These are phyloP conservation scores for Drosophila tsacasi DNA, from an alignment of 1,140 invertebrate species.

Conservation along the genomic window DNA sequence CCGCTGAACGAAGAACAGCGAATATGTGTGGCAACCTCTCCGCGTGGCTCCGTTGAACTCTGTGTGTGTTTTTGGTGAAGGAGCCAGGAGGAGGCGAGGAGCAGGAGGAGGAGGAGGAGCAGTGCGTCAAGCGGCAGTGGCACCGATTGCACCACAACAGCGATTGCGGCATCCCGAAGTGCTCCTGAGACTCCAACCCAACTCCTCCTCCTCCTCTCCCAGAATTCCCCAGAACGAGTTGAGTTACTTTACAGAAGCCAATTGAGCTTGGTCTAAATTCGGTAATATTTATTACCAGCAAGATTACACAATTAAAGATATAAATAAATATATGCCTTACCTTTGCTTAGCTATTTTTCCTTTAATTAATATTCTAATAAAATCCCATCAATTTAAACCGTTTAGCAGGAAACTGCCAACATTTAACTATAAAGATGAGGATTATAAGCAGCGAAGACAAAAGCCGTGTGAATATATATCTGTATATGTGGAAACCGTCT, in stretches of 20 bases:
- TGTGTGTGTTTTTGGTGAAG: slow-evolving; percentile 6
- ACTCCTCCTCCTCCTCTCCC: background rate
- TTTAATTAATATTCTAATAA: background rate
- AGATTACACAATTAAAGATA: background rate
- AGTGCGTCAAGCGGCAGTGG: slow-evolving; percentile 12
- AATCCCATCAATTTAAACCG: background rate
- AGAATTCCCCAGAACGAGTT: slow-evolving; percentile 4
- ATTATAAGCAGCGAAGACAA: slow-evolving; percentile 1
- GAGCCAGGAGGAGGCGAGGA: background rate
- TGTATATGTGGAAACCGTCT: background rate
- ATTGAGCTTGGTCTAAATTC: background rate
- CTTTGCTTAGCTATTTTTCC: background rate
- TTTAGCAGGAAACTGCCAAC: background rate
- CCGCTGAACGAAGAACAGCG: slow-evolving; percentile 3
- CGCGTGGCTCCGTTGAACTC: slow-evolving; percentile 37
- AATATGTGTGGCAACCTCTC: slow-evolving; percentile 46
- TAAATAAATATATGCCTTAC: too few relatives aligned
- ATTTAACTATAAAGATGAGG: background rate
- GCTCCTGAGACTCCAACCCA: background rate
- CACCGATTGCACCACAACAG: slow-evolving; percentile 39
- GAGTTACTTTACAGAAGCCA: slow-evolving; percentile 4
- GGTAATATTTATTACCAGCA: background rate
- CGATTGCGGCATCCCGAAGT: slow-evolving; percentile 21
- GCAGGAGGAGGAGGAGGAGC: background rate
- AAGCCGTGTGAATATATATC: background rate